These are phyloP conservation scores for Brachirus orientalis DNA, from an alignment of 2,113 vertebrate genomes.

Conservation along the genomic window DNA sequence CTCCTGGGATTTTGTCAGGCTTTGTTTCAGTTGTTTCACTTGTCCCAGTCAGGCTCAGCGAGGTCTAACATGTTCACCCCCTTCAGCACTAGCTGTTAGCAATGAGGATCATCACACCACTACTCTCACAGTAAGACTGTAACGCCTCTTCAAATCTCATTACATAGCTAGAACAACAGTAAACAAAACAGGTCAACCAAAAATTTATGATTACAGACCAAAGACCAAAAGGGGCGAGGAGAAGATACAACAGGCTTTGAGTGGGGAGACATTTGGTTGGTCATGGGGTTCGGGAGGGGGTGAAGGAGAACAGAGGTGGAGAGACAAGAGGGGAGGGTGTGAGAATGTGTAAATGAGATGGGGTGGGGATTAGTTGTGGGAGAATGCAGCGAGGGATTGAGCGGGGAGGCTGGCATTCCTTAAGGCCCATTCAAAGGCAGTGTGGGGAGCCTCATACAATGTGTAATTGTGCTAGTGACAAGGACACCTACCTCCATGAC, in stretches of 20 bases:
- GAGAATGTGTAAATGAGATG: slow-evolving; percentile 72
- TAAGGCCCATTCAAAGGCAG: slow-evolving; percentile 60
- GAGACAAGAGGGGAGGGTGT: slow-evolving; percentile 49
- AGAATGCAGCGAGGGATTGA: slow-evolving; percentile 74
- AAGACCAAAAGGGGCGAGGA: slow-evolving; percentile 22
- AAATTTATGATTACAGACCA: slow-evolving; percentile 45
- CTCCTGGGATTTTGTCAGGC: too few relatives aligned
- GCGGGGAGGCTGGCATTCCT: slow-evolving; percentile 74
- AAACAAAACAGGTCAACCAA: slow-evolving; percentile 27
- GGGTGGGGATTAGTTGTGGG: slow-evolving; percentile 77
- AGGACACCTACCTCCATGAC: slow-evolving; percentile 54
- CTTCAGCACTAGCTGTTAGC: too few relatives aligned
- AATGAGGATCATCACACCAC: too few relatives aligned
- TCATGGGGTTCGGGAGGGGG: not conserved
- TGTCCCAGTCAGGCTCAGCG: too few relatives aligned
- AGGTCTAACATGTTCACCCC: too few relatives aligned
- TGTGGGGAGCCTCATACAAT: slow-evolving; percentile 65
- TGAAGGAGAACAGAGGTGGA: slow-evolving; percentile 9
- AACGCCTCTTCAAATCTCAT: slow-evolving; percentile 38
- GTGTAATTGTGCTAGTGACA: slow-evolving; percentile 68
- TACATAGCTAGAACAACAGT: slow-evolving; percentile 31
- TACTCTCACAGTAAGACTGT: too few relatives aligned
- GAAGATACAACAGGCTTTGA: slow-evolving; percentile 23
- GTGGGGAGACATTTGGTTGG: slow-evolving; percentile 13
- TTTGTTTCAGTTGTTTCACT: too few relatives aligned